These are phyloP conservation scores for Agapetus fuscipes DNA, from an alignment of 2,888 invertebrate genomes.

Conservation along the genomic window DNA sequence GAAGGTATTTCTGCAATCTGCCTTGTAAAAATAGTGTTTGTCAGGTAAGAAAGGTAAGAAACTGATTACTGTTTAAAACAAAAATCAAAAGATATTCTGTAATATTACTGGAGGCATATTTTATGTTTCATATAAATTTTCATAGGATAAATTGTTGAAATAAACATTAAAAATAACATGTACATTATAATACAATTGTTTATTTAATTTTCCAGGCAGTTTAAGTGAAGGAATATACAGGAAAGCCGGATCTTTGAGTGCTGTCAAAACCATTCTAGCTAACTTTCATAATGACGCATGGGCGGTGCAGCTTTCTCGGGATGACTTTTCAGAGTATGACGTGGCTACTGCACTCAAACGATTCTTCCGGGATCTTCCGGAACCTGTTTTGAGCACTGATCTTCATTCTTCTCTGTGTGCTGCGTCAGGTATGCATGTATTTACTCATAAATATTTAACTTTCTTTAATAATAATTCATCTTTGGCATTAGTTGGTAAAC, in stretches of 20 bases:
- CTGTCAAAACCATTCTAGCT: slow-evolving; percentile 61
- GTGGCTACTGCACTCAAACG: slow-evolving; percentile 81
- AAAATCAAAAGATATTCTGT: too few species aligned
- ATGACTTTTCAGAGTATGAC: slow-evolving; percentile 75
- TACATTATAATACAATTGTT: too few species aligned
- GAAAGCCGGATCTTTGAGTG: slow-evolving; percentile 67
- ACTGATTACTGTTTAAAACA: too few species aligned
- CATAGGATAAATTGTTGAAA: too few species aligned
- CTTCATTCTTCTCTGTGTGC: slow-evolving; percentile 59
- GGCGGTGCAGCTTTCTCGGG: slow-evolving; percentile 68
- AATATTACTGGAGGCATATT: too few species aligned
- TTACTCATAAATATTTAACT: slow-evolving; percentile 6
- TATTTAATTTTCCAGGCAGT: slow-evolving; percentile 61
- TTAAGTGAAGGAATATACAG: slow-evolving; percentile 85
- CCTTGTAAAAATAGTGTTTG: too few species aligned
- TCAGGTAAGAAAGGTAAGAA: too few species aligned
- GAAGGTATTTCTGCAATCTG: too few species aligned
- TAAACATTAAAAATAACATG: too few species aligned
- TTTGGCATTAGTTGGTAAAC: neutral
- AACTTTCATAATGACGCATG: slow-evolving; percentile 75
- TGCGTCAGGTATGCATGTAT: slow-evolving; percentile 56
- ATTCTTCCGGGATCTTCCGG: slow-evolving; percentile 82
- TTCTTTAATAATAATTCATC: neutral
- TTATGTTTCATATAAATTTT: too few species aligned
- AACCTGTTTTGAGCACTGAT: slow-evolving; percentile 66